These are phyloP conservation scores for Chiloscyllium plagiosum DNA, from an alignment of 2,113 vertebrate species.

Conservation along the genomic window DNA sequence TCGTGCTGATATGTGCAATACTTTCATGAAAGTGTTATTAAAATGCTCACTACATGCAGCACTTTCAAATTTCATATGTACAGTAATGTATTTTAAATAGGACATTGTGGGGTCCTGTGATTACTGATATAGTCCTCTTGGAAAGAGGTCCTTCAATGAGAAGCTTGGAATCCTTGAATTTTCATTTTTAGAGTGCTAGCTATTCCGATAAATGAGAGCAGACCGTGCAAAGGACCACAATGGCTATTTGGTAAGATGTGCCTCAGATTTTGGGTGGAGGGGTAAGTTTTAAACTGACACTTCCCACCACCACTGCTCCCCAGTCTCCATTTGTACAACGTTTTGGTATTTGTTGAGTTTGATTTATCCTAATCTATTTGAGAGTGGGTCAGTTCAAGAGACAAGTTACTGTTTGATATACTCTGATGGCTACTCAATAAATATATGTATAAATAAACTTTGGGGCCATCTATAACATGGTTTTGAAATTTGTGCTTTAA, in stretches of 20 bases:
- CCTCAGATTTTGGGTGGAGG: neutral
- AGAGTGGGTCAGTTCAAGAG: neutral
- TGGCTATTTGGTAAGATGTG: neutral
- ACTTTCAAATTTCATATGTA: no score
- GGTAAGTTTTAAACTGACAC: neutral
- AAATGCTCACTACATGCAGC: neutral
- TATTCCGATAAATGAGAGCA: neutral
- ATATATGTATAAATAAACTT: neutral
- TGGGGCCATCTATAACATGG: no score
- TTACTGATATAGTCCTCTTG: neutral
- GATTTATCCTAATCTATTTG: neutral
- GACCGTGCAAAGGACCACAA: neutral
- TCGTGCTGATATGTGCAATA: neutral
- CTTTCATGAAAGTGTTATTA: neutral
- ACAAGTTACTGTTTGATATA: neutral
- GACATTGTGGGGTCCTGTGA: no score
- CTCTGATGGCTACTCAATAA: neutral
- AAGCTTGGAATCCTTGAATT: neutral
- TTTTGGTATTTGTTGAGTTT: neutral
- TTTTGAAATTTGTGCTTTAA: neutral
- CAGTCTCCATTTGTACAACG: neutral
- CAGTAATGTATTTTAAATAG: neutral
- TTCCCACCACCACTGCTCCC: neutral
- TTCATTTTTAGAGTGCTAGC: neutral
- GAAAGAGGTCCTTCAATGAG: neutral